Evolutionary conservation across 2,888 invertebrate species (phyloP).

Genomic region (Aphelenchoides bicaudatus): DNA sequence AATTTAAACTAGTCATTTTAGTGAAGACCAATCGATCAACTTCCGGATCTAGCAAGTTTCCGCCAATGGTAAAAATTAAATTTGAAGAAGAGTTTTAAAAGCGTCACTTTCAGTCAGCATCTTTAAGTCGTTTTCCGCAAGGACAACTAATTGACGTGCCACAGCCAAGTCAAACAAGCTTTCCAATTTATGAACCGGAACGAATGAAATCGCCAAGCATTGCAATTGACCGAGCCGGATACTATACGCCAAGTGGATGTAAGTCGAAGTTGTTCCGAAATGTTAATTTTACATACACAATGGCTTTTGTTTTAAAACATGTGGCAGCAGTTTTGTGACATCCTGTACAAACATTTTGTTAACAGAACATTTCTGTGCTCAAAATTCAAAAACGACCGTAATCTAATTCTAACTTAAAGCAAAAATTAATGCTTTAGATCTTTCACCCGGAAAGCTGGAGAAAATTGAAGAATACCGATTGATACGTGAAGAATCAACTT

Average conservation of each 20-base stretch:
- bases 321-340: no score
- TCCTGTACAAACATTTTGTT: no score
- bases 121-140: neutral
- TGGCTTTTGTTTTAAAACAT: no score
- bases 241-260: slow-evolving; percentile 5
- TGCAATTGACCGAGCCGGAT: slow-evolving; percentile 1
- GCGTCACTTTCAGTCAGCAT: slow-evolving; percentile 6
- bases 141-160: neutral
- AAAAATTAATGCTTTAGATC: neutral
- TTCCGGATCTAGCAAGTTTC: neutral
- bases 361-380: no score
- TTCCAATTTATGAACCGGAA: slow-evolving; percentile 4
- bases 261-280: no score
- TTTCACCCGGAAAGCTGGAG: slow-evolving; percentile 12
- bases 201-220: slow-evolving; percentile 10
- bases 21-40: slow-evolving; percentile 5
- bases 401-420: neutral
- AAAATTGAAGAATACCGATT: slow-evolving; percentile 29
- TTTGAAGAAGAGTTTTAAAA: neutral
- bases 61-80: slow-evolving; percentile 1
- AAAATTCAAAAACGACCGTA: neutral
- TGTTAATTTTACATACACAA: no score
- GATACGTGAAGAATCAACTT: slow-evolving; percentile 28
- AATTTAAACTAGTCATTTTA: neutral
- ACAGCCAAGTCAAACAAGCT: slow-evolving; percentile 1